A percentile compares a stretch with the other conserved stretches of the same genome.
Conservation (phyloP, 2,113 vertebrate genomes). For the Noctilio leporinus region DNA sequence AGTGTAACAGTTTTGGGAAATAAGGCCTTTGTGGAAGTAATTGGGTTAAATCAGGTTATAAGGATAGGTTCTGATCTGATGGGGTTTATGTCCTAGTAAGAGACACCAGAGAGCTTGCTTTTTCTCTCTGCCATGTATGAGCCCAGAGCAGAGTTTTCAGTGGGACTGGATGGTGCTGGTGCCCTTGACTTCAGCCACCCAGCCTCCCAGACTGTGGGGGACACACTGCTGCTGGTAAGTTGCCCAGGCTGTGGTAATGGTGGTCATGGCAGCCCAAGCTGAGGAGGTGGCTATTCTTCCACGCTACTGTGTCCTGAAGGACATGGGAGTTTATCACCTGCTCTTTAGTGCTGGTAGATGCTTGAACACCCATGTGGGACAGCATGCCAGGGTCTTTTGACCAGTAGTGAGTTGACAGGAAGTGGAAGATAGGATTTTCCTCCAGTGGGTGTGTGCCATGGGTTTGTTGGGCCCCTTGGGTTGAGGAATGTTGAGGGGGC, state of each 20-base stretch:
- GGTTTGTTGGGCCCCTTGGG: neutral
- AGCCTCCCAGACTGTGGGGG: neutral
- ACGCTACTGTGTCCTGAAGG: neutral
- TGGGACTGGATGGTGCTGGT: neutral
- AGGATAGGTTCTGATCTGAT: neutral
- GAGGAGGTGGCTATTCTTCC: neutral
- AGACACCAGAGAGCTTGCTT: neutral
- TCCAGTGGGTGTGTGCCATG: neutral
- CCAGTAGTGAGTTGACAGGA: neutral
- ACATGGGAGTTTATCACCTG: neutral
- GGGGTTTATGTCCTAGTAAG: neutral
- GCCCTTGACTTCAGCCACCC: neutral
- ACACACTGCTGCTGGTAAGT: neutral
- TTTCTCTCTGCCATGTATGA: neutral
- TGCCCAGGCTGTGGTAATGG: neutral
- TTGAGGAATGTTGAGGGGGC: neutral
- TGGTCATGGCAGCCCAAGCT: neutral
- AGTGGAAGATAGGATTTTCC: neutral
- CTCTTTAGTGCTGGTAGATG: neutral
- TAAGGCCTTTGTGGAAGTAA: neutral
- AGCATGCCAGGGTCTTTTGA: neutral
- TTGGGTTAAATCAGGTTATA: neutral
- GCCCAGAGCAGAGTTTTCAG: neutral
- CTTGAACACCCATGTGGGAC: neutral
- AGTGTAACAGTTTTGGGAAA: neutral